Evolutionary conservation across 2,888 invertebrate genomes (phyloP), one percentile per base, ranked within the genome.

Genomic region (Xanthostigma xanthostigma): DNA sequence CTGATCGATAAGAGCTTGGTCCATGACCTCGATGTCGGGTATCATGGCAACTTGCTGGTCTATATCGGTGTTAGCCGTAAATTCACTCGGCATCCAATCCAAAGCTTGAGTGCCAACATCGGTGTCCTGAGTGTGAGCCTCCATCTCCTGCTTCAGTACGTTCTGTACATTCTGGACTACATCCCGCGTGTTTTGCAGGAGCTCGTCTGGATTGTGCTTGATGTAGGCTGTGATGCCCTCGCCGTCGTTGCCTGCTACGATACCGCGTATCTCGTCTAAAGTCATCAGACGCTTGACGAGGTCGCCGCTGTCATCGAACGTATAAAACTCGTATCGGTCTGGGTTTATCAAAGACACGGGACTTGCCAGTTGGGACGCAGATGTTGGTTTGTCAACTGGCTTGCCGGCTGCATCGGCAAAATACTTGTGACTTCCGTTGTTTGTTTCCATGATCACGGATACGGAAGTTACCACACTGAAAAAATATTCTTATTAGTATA

Each of bases 291-390:
- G 74, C 59, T 86, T 87, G 0, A 89, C 80, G 17, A 89, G 71
- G 59, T 89, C 85, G 11, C 89, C 89, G 49, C 81, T 79, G 59
- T 87, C 85, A 59, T 89, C 84, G 59, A 89, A 86, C 0, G 89
- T 88, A 62, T 87, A 89, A 64, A 89, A 90, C 61, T 89, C 88
- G 63, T 89, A 89, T 60, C 83, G 74, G 61, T 89, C 89, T 2
- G 89, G 90, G 54, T 83, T 82, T 8, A 89, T 67, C 1, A 90
- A 70, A 57, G 81, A 79, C 0, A 84, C 85, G 0, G 89, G 89
- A 52, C 87, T 88, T n/a, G 82, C 82, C 3, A 83, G 74, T 53
- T 80, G 75, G 8, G 78, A 69, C 41, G 76, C 78, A 52, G 63
- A 70, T 43, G 73, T 71, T 43, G 79, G 82, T 58, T 76, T 79